Evolutionary conservation across 2,888 invertebrate genomes (phyloP).

Genomic region (Dryobotodes eremita): DNA sequence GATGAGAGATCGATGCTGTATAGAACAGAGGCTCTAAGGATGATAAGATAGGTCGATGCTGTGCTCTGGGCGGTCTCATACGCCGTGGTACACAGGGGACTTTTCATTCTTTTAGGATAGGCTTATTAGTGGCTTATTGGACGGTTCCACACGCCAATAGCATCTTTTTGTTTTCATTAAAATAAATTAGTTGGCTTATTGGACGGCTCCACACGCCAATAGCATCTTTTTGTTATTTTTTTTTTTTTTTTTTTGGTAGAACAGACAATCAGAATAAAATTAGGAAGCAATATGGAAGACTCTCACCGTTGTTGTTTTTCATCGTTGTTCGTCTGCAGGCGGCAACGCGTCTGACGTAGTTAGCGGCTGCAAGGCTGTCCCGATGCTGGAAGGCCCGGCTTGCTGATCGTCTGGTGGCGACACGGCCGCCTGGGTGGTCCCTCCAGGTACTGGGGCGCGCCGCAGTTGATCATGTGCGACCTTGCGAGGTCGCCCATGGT

Average conservation of each 20-base stretch:
- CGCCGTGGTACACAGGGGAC: constrained; percentile 41
- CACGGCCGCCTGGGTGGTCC: neutral
- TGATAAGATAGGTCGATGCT: constrained; percentile 30
- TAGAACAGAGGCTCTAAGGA: constrained; percentile 21
- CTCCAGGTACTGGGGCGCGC: constrained; percentile 16
- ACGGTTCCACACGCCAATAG: no score
- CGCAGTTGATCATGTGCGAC: constrained; percentile 18
- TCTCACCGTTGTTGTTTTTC: neutral
- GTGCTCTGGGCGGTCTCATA: constrained; percentile 39
- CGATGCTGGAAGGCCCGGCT: constrained; percentile 9
- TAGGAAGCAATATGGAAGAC: no score
- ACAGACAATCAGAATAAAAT: no score
- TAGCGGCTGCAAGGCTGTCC: neutral
- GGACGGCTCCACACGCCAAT: no score
- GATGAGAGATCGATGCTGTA: constrained; percentile 16
- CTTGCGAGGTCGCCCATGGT: neutral
- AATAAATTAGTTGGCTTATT: no score
- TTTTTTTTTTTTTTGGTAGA: no score
- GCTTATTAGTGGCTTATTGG: no score
- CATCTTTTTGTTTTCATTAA: no score
- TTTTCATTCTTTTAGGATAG: constrained; percentile 17
- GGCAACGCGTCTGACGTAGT: neutral
- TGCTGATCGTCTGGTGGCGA: constrained; percentile 8
- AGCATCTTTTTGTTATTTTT: no score
- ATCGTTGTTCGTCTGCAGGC: constrained; percentile 14